These are phyloP conservation scores for Euproctis similis DNA, from an alignment of 2,888 invertebrate genomes.

Conservation along the genomic window DNA sequence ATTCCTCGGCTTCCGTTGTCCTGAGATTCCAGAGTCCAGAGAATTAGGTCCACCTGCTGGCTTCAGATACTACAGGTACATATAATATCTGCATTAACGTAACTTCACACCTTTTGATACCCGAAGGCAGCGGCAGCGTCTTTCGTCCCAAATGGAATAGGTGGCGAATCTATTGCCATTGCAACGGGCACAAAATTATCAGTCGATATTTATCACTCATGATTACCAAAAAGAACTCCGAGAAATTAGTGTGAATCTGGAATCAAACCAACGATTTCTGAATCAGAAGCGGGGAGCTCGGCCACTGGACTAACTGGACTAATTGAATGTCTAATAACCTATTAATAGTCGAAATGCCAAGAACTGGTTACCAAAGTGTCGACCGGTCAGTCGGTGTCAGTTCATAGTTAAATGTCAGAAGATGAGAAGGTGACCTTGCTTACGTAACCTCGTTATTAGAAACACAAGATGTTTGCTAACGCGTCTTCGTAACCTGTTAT, in stretches of 20 bases:
- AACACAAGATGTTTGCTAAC: conserved; percentile 52
- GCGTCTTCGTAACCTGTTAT: too few species aligned
- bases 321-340: conserved; percentile 13
- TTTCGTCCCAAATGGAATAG: too few species aligned
- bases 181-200: too few species aligned
- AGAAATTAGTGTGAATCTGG: too few species aligned
- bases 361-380: conserved; percentile 55
- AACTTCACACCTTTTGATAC: too few species aligned
- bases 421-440: conserved; percentile 60
- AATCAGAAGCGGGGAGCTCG: too few species aligned
- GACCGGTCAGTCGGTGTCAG: conserved; percentile 51
- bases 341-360: conserved; percentile 31
- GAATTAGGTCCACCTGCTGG: conserved; percentile 63
- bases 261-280: too few species aligned
- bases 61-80: conserved; percentile 63
- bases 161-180: too few species aligned
- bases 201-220: too few species aligned
- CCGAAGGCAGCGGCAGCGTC: too few species aligned
- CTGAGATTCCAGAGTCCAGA: conserved; percentile 67
- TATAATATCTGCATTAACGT: too few species aligned
- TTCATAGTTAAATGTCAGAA: conserved; percentile 57
- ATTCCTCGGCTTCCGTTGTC: conserved; percentile 87
- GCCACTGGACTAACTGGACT: conserved; percentile 3
- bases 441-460: conserved; percentile 57
- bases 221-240: too few species aligned